Evolutionary conservation across 2,888 invertebrate species (phyloP), one percentile per base, ranked within the genome.

Genomic region (Hedychridium roseum): DNA sequence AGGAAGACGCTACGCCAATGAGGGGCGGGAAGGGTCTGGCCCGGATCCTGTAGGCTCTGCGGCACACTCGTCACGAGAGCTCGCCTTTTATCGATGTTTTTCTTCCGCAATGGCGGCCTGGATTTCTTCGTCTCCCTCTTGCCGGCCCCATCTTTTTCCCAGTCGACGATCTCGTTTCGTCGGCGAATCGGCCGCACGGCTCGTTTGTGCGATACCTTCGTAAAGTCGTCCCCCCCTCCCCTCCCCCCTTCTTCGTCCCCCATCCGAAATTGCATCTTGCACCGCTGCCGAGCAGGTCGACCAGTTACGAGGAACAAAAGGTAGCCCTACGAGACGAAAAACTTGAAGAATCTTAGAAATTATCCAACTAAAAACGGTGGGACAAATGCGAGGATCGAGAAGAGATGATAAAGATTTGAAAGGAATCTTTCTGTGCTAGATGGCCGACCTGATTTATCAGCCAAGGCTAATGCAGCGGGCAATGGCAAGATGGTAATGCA

Each of bases 31-130:
- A 61, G 50, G 50, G 54, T 60, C 52, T 57, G 54, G 60, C 62
- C 68, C 67, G 66, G 64, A 68, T 66, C 67, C 67, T 68, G 51
- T 43, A 30, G 44, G 36, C 49, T 54, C 51, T n/a, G n/a, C n/a
- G n/a, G n/a, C n/a, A n/a, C n/a, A n/a, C n/a, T 53, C 40, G 36
- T 44, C 48, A 44, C 41, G 50, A 52, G 44, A 48, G 36, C 48
- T 36, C 44, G 36, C 23, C 54, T 56, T 57, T 54, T 54, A 45
- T 53, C 47, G 48, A 46, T 57, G 49, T 56, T 64, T 59, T 65
- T 50, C 57, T 50, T 50, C 50, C 56, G 37, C 18, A 43, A 39
- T 31, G 36, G 27, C 39, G 37, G 48, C 50, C 50, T 41, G 38
- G 34, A 49, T 50, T 43, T 49, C 50, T 57, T 44, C 37, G 30